Evolutionary conservation across 2,797 vertebrate genomes (phyloP).

Genomic region (Cetoscarus ocellatus): DNA sequence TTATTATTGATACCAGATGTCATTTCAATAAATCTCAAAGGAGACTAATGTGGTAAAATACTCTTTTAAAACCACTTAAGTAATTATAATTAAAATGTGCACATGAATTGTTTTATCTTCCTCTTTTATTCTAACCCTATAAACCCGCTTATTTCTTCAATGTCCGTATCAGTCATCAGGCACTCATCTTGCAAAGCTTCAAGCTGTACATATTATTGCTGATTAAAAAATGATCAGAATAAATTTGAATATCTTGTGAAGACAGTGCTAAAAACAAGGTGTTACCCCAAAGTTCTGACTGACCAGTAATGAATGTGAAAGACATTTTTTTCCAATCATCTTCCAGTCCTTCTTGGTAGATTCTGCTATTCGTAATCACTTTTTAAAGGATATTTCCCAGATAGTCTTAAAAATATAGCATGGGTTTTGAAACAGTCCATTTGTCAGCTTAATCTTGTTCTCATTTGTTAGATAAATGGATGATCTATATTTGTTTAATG

Average conservation of each 20-base stretch:
- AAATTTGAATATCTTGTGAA: no score
- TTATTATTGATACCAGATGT: not conserved
- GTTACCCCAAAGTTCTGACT: not conserved
- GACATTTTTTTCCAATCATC: no score
- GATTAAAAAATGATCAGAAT: no score
- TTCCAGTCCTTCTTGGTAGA: not conserved
- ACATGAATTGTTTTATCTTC: not conserved
- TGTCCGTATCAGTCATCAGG: no score
- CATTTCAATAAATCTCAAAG: not conserved
- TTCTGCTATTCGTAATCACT: no score
- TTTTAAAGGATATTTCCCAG: no score
- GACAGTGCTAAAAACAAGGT: no score
- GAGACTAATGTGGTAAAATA: conserved; percentile 3
- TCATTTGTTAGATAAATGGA: conserved; percentile 10
- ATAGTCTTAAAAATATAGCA: no score
- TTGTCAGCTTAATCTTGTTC: not conserved
- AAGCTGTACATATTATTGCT: not conserved
- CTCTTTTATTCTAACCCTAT: no score
- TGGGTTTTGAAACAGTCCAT: no score
- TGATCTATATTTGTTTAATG: conserved; percentile 28
- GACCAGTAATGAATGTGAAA: no score
- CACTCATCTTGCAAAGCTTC: not conserved
- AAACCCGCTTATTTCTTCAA: no score
- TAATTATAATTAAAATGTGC: not conserved
- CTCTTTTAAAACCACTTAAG: not conserved